Base-by-base conservation (phyloP, 35 echinoderm and acorn worm genomes). In the Anneissia japonica region DNA sequence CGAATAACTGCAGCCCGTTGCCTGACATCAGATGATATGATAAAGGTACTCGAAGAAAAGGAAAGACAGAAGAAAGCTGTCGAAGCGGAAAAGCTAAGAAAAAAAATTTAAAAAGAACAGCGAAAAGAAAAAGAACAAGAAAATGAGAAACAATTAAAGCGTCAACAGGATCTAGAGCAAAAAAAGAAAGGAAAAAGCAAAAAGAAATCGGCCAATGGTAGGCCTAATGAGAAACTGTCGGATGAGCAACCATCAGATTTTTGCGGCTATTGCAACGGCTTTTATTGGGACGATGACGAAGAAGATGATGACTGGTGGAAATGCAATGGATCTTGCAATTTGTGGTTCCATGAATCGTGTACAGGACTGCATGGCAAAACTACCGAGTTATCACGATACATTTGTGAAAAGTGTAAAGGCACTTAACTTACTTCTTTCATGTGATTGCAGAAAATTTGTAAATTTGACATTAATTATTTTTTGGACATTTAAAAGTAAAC, bases 11-110 rank as follows among this genome's bases (percentile, higher is more conserved):
- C 34, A 79, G 85, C 85, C 23, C 37, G 85, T 23, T 87, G 85
- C 38, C 75, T 87, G 10, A 78, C 85, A 36, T 31, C 85, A n/a
- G 86, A 88, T 74, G 86, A 88, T 23, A 34, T 88, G 10, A 76
- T 81, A 31, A 45, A 90, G 32, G 74, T 55, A 38, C 21, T 32
- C 35, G 39, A 43, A 33, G 43, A 56, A 41, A 78, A 77, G 37
- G 74, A 46, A 32, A 82, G 82, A 38, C 19, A 37, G 33, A 39
- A 79, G 38, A 0, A 38, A 35, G 83, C 43, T 11, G 3, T 64
- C 31, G 46, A 7, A 72, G 39, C 19, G 34, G 76, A 85, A 36
- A 35, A 46, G 64, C 13, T 16, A 34, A 55, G 80, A 38, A 83
- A 84, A 43, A 73, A 35, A 89, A 83, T 39, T 46, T 21, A 84